These are phyloP conservation scores for Anticlea derivata DNA, from an alignment of 2,888 invertebrate species.

Conservation along the genomic window DNA sequence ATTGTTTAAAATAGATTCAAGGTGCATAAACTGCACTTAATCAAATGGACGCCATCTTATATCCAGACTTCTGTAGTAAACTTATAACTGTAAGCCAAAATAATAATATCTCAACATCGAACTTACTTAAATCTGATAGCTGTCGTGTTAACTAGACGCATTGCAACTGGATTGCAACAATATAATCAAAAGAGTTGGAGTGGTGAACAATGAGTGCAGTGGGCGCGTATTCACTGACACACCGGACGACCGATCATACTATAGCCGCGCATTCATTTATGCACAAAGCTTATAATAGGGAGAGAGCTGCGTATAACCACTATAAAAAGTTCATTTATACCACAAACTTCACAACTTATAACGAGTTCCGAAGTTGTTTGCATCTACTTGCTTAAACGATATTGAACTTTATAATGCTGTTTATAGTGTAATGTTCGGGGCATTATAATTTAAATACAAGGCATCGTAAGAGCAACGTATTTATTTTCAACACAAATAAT, in stretches of 20 bases:
- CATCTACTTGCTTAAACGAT: constrained; percentile 8
- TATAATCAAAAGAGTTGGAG: constrained; percentile 40
- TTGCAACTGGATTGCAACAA: constrained; percentile 42
- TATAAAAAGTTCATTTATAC: constrained; percentile 8
- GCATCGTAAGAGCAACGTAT: constrained; percentile 17
- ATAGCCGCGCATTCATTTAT: constrained; percentile 16
- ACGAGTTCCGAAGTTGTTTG: constrained; percentile 14
- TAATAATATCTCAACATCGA: constrained; percentile 21
- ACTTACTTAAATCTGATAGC: constrained; percentile 30
- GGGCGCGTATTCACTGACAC: constrained; percentile 39
- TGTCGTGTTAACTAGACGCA: constrained; percentile 42
- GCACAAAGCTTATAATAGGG: constrained; percentile 9
- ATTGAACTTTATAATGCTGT: constrained; percentile 8
- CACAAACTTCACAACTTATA: constrained; percentile 8
- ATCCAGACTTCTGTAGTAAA: too few relatives aligned
- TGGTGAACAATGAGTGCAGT: constrained; percentile 40
- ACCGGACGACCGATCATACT: constrained; percentile 40
- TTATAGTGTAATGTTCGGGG: not conserved
- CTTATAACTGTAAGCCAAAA: not conserved
- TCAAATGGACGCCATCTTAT: not conserved
- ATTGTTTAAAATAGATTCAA: too few relatives aligned
- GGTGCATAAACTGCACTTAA: too few relatives aligned
- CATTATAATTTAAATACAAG: constrained; percentile 12
- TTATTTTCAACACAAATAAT: constrained; percentile 26
- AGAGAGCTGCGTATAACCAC: constrained; percentile 6